A percentile compares a stretch with the other conserved stretches of the same genome.
phyloP scores from a whole-genome alignment of 2,113 vertebrate genomes.

The Crotophaga sulcirostris region DNA sequence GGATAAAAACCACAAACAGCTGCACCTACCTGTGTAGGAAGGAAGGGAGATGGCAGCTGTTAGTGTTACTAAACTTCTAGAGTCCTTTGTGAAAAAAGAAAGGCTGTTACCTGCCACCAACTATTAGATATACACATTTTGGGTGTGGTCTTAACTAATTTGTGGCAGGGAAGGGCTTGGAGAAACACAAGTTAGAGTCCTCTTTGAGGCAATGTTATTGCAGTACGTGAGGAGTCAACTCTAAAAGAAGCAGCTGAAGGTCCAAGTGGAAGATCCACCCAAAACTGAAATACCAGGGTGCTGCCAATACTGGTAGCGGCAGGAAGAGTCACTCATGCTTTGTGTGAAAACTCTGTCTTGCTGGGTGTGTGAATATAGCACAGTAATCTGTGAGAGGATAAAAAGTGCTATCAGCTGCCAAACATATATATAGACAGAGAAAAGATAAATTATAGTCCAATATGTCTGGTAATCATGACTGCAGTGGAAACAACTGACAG shows the following conservation, averaged over 20 bases:
- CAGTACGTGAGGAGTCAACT: neutral
- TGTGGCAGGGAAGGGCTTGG: neutral
- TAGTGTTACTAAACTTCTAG: neutral
- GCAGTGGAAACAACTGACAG: neutral
- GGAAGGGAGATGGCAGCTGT: neutral
- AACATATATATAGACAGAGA: neutral
- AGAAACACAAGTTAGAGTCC: neutral
- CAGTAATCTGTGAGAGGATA: neutral
- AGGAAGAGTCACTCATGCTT: neutral
- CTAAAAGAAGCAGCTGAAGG: neutral
- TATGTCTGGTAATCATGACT: neutral
- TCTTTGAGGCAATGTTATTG: neutral
- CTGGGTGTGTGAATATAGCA: neutral
- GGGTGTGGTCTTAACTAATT: neutral
- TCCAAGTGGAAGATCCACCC: neutral
- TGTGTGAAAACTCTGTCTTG: neutral
- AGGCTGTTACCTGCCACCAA: neutral
- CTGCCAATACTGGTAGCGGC: neutral
- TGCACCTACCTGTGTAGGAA: neutral
- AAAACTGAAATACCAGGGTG: neutral
- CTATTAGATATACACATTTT: neutral
- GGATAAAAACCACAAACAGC: neutral
- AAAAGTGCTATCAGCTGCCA: neutral
- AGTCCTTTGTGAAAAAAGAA: neutral
- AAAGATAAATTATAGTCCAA: neutral